Conservation (phyloP, 1,140 invertebrate genomes). For the Octopus bimaculoides region DNA sequence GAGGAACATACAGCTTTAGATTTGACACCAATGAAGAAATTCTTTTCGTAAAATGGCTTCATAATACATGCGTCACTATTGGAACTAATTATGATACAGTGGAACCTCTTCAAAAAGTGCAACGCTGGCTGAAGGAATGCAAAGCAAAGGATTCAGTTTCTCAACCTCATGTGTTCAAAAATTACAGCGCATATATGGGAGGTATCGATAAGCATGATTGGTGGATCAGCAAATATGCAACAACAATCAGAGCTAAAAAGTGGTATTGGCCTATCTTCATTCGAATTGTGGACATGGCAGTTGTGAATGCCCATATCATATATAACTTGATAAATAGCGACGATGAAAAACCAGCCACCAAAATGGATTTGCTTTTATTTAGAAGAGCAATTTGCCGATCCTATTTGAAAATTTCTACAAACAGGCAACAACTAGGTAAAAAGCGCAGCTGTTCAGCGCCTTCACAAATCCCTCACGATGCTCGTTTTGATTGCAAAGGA, state of each 20-base stretch:
- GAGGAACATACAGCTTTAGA: not conserved
- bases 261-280: not conserved
- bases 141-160: not conserved
- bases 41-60: not conserved
- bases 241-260: not conserved
- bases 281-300: conserved; percentile 1
- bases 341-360: not conserved
- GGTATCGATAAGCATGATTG: not conserved
- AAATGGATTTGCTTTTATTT: not conserved
- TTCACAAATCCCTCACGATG: not conserved
- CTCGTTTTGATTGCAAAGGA: not conserved
- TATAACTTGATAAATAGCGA: not conserved
- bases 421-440: not conserved
- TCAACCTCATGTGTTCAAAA: not conserved
- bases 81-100: not conserved
- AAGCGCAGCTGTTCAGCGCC: not conserved
- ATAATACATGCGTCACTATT: conserved; percentile 6
- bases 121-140: not conserved
- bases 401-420: not conserved
- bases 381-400: not conserved
- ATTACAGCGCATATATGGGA: not conserved
- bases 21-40: conserved; percentile 6
- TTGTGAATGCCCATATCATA: not conserved
- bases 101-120: too few species aligned
- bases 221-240: not conserved